phyloP scores from a whole-genome alignment of 2,797 vertebrate genomes.

The Orestias chungarensis region DNA sequence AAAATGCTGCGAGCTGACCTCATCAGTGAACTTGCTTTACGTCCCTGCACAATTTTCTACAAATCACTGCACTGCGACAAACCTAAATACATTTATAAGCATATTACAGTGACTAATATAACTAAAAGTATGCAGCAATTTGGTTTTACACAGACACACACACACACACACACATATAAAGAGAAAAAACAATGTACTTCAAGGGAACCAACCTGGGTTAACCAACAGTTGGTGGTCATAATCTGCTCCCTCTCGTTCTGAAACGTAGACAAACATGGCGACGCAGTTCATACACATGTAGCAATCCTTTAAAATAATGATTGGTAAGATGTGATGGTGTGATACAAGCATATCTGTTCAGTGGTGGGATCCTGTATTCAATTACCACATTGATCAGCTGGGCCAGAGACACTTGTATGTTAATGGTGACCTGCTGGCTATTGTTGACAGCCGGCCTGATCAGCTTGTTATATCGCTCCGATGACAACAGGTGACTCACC shows the following conservation, averaged over 20 bases:
- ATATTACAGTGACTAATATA: neutral
- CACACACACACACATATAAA: neutral
- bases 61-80: constrained; percentile 12
- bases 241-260: constrained; percentile 98
- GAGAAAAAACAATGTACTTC: neutral
- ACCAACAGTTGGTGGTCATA: constrained; percentile 98
- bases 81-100: constrained; percentile 8
- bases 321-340: neutral
- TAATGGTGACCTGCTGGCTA: constrained; percentile 83
- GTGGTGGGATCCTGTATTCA: constrained; percentile 18
- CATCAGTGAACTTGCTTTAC: constrained; percentile 9
- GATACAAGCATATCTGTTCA: neutral
- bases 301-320: neutral
- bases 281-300: neutral
- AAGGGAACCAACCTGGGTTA: constrained; percentile 86
- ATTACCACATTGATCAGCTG: constrained; percentile 86
- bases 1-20: constrained; percentile 6
- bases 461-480: constrained; percentile 81
- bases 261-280: constrained; percentile 50
- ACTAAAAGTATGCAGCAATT: neutral
- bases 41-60: constrained; percentile 22
- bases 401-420: constrained; percentile 83
- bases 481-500: constrained; percentile 76
- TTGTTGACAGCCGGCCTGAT: constrained; percentile 84
- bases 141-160: neutral